Evolutionary conservation across 1,140 invertebrate genomes (phyloP).

Genomic region (Stegodyphus dumicola): DNA sequence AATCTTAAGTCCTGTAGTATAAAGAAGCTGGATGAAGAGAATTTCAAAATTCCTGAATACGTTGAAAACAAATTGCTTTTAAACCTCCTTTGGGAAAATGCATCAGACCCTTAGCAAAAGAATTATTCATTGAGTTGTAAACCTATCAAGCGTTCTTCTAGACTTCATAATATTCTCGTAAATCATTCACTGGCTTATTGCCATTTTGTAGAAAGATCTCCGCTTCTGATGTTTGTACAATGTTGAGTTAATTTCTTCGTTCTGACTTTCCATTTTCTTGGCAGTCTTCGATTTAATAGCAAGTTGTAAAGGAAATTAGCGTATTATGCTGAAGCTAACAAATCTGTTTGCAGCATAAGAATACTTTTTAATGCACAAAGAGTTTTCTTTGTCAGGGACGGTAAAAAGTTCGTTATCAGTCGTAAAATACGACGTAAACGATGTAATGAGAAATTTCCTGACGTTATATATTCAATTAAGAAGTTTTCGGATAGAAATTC

Average conservation of each 20-base stretch:
- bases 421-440: constrained; percentile 7
- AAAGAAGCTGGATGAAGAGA: too few relatives aligned
- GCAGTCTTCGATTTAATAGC: background rate
- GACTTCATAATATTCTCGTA: constrained; percentile 49
- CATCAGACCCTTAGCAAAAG: background rate
- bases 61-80: too few relatives aligned
- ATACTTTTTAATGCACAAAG: too few relatives aligned
- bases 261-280: background rate
- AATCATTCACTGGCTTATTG: constrained; percentile 32
- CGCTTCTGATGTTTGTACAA: background rate
- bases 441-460: too few relatives aligned
- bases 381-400: too few relatives aligned
- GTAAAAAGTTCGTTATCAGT: background rate
- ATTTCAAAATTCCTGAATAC: too few relatives aligned
- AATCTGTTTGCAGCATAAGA: too few relatives aligned
- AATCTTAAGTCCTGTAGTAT: too few relatives aligned
- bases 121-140: constrained; percentile 59
- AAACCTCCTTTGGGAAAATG: background rate
- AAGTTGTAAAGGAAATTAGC: background rate
- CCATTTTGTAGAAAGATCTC: constrained; percentile 16
- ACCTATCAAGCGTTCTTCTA: constrained; percentile 52
- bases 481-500: too few relatives aligned
- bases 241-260: background rate
- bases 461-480: background rate
- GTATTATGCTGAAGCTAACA: background rate